Evolutionary conservation across 2,797 vertebrate genomes (phyloP).

Genomic region (Rhinatrema bivittatum): DNA sequence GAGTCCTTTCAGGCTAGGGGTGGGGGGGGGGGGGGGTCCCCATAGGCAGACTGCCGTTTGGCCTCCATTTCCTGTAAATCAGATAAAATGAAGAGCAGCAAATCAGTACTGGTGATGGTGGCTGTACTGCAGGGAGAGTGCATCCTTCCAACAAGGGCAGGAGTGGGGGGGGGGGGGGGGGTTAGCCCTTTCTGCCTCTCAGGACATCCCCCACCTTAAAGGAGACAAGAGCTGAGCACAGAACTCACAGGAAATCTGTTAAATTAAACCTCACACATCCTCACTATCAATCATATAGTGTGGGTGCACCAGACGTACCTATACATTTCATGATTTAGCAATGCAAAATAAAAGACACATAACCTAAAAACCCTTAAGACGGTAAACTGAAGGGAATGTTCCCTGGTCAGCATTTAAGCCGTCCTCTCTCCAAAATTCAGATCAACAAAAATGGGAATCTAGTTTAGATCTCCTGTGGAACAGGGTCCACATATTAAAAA

Average conservation of each 20-base stretch:
- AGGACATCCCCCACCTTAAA: no score
- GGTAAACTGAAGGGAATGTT: no score
- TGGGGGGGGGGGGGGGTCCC: no score
- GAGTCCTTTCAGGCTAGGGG: no score
- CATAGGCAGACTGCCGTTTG: not conserved
- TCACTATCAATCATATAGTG: not conserved
- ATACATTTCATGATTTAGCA: not conserved
- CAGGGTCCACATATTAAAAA: not conserved
- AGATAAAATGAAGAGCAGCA: not conserved
- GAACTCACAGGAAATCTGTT: not conserved
- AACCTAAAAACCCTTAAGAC: no score
- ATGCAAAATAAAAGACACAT: not conserved
- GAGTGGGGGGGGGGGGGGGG: not conserved
- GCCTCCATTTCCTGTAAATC: not conserved
- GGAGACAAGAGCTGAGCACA: no score
- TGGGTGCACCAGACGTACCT: not conserved
- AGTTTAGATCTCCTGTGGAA: no score
- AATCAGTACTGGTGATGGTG: not conserved
- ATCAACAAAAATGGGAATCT: no score
- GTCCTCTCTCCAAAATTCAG: not conserved
- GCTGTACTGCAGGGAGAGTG: fast-evolving
- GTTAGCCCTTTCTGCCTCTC: no score
- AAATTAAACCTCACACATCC: not conserved
- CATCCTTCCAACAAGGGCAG: not conserved
- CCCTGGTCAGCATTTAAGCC: no score